Evolutionary conservation across 2,797 vertebrate species (phyloP).

Genomic region (Manis crassicaudata): DNA sequence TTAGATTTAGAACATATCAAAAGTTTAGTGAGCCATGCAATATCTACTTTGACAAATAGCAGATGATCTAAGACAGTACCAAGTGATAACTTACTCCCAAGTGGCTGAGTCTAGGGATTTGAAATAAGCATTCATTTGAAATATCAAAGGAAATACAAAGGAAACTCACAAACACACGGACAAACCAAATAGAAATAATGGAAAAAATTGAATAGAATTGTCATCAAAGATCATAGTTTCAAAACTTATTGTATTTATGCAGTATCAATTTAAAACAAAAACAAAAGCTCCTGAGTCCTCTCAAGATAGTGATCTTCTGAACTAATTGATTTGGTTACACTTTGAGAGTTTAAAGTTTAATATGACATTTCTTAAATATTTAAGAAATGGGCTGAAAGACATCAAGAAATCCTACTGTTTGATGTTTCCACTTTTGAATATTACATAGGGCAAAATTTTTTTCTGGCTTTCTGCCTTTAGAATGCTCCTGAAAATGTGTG

Average conservation of each 20-base stretch:
- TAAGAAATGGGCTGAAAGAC: background rate
- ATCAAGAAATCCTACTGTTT: background rate
- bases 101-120: background rate
- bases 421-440: background rate
- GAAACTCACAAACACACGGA: background rate
- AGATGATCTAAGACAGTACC: background rate
- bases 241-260: background rate
- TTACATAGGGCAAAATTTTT: background rate
- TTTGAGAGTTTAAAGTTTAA: background rate
- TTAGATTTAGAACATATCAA: background rate
- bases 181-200: background rate
- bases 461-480: background rate
- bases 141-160: background rate
- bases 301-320: background rate
- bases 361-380: conserved; percentile 2
- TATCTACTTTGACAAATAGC: background rate
- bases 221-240: background rate
- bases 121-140: conserved; percentile 21
- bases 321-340: background rate
- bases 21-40: background rate
- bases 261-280: background rate
- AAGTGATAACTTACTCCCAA: conserved; percentile 11
- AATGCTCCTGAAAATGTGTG: background rate
- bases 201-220: background rate
- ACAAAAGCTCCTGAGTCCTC: background rate